Base-by-base conservation (phyloP, 2,888 invertebrate genomes). In the Heteropelma amictum region DNA sequence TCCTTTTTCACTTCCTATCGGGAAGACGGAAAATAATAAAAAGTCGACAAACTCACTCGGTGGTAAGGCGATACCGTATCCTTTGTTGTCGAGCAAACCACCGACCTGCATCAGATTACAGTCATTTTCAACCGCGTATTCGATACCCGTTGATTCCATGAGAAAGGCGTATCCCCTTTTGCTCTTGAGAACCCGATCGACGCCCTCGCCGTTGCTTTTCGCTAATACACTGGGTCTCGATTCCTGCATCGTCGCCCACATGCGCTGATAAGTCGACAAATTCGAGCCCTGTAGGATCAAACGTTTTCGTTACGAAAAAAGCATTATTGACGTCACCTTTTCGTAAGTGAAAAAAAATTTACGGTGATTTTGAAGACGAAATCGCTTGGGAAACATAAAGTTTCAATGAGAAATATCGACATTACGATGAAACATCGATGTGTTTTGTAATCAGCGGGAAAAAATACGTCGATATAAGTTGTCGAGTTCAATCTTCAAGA, bases 91-190 rank as follows among this genome's bases (percentile, higher is more conserved):
- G 53, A 98, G 91, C 91, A 97, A 93, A 1, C 96, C 95, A 0
- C 98, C 98, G 21, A 98, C 95, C 91, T 97, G 96, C 42, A 95
- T 95, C 76, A 98, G 92, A 77, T 97, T 96, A 85, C 98, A 98
- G 85, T 96, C 94, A 77, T 97, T 91, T 87, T 97, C 96, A 54
- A 96, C 95, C 38, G 95, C 95, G 86, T 98, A 99, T 87, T 99
- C 99, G 78, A 99, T 97, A 21, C 96, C 95, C 0, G 98, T 97
- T 0, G 97, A 98, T 90, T 99, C 99, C 97, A 99, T 98, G 26
- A 99, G 92, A 87, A 97, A 99, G 0, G 99, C 99, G 88, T 98
- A 99, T 53, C 94, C 93, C 45, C 95, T 95, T 87, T 95, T 95
- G 12, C 94, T 95, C 85, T 95, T 93, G 73, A 94, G 92, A 0